Conservation (phyloP, 2,888 invertebrate species). For the Oeneis ivallda region DNA sequence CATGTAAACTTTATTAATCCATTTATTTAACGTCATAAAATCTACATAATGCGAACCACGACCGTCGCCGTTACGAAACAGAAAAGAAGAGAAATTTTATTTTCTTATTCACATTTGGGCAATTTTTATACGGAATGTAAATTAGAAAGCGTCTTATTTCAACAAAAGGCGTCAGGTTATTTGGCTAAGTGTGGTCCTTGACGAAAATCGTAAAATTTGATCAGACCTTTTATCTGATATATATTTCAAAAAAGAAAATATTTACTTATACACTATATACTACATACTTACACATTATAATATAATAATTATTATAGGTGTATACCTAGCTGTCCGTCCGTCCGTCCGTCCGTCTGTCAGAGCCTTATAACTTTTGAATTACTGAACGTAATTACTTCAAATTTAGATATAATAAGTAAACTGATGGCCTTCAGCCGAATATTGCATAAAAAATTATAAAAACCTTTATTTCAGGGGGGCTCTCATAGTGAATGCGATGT, state of each 20-base stretch:
- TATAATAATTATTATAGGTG: too few relatives aligned
- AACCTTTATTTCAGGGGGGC: too few relatives aligned
- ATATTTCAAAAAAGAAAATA: background rate
- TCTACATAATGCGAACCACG: constrained; percentile 75
- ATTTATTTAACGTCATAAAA: constrained; percentile 40
- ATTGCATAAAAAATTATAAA: too few relatives aligned
- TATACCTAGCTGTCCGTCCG: too few relatives aligned
- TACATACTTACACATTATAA: too few relatives aligned
- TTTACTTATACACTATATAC: too few relatives aligned
- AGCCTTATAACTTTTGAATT: too few relatives aligned
- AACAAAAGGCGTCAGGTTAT: constrained; percentile 70
- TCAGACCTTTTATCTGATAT: background rate
- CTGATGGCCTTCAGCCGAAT: too few relatives aligned
- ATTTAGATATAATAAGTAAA: too few relatives aligned
- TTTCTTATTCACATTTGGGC: constrained; percentile 77
- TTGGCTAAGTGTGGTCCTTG: constrained; percentile 69
- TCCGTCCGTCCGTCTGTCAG: too few relatives aligned
- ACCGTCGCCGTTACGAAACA: constrained; percentile 69
- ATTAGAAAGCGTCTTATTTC: constrained; percentile 77
- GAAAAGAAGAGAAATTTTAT: constrained; percentile 75
- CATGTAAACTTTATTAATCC: constrained; percentile 14
- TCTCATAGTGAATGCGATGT: too few relatives aligned
- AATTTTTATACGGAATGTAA: constrained; percentile 80
- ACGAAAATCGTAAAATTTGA: constrained; percentile 52
- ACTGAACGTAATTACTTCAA: too few relatives aligned